phyloP scores from a whole-genome alignment of 2,888 invertebrate genomes.

The Dicyrtomina minuta region DNA sequence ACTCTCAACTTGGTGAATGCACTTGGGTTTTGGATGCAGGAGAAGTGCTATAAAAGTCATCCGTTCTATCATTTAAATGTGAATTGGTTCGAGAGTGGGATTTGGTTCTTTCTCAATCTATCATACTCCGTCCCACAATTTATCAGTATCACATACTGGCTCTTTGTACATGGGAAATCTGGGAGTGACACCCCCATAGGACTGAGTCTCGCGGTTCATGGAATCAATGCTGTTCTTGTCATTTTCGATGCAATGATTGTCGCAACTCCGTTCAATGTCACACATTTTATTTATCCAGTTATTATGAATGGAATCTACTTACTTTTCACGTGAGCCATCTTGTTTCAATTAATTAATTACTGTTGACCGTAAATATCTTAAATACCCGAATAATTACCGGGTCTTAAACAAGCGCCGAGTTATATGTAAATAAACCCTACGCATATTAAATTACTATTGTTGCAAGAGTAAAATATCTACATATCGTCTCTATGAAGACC shows the following conservation, averaged over 20 bases:
- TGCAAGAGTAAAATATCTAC: not conserved
- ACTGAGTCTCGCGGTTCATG: conserved; percentile 18
- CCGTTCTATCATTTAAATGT: conserved; percentile 21
- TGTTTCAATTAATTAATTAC: conserved; percentile 8
- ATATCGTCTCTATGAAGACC: not conserved
- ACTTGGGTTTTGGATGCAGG: conserved; percentile 2
- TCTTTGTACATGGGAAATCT: not conserved
- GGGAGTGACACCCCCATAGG: not conserved
- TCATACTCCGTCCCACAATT: conserved; percentile 10
- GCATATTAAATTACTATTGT: too few species aligned
- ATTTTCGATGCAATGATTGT: conserved; percentile 14
- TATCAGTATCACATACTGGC: conserved; percentile 18
- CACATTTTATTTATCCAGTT: conserved; percentile 20
- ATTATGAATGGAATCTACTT: conserved; percentile 6
- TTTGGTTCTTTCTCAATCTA: conserved; percentile 17
- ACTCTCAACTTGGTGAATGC: not conserved
- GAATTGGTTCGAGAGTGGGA: conserved; percentile 6
- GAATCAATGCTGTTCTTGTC: conserved; percentile 20
- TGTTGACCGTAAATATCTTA: too few species aligned
- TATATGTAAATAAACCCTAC: not conserved
- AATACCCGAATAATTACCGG: too few species aligned
- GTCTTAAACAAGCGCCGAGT: not conserved
- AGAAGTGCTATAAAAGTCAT: not conserved
- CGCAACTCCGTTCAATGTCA: conserved; percentile 13
- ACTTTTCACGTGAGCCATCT: conserved; percentile 17